Evolutionary conservation across 1,140 invertebrate species (phyloP), one percentile per base, ranked within the genome.

Genomic region (Papilio dardanus): DNA sequence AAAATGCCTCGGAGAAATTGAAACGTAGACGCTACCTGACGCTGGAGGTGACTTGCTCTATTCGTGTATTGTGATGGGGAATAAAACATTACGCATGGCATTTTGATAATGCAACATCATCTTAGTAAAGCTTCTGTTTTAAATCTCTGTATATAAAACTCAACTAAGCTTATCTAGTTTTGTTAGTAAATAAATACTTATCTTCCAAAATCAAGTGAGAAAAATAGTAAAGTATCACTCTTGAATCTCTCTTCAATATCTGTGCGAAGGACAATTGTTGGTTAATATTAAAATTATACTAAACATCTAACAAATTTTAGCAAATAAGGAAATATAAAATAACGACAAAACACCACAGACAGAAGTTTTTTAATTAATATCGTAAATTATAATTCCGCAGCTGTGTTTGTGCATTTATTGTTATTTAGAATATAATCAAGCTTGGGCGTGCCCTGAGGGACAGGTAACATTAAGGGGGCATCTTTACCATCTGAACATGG

Each of bases 1-100:
- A 92, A 92, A 93, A 92, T 92, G 89, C 89, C 88, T 88, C 82
- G 77, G 82, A 89, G 88, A 91, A 90, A 93, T 92, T 93, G 90
- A 92, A 93, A 92, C 90, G 88, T 89, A 87, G 78, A 82, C 76
- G 90, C 90, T 93, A 93, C 91, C 88, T 91, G 88, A 84, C 77
- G 81, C 77, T 78, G 77, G 84, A 71, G 83, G 83, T 91, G 89
- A 90, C 88, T 91, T 89, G 91, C 88, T 85, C 83, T 85, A 89
- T 87, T 84, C 28, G 50, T 42, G 19, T 21, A 76, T 69, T 76
- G 14, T 76, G 54, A 10, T 62, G 21, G 10, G 10, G 54, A 62
- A 28, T 62, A 62, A 62, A 62, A 62, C 24, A 62, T 62, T 62
- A 62, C 54, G 30, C 54, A 24, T 30, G 12, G 10, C 14, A 30